Evolutionary conservation across 1,140 invertebrate species (phyloP).

Genomic region (Pseudomyrmex gracilis): DNA sequence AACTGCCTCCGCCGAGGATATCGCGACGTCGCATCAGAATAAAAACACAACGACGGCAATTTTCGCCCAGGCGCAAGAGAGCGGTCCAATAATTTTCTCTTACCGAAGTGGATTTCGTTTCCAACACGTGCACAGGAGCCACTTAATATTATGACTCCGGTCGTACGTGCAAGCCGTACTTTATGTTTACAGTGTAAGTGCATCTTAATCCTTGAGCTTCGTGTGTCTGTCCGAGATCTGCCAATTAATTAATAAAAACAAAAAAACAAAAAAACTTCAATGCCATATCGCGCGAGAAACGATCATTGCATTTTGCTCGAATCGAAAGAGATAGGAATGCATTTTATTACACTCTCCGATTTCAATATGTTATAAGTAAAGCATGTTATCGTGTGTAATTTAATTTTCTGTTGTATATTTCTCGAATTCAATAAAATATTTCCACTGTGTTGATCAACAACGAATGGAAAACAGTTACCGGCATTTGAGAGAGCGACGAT

Average conservation of each 20-base stretch:
- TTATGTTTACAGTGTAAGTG: conserved; percentile 34
- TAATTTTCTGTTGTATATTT: not conserved
- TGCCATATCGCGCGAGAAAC: conserved; percentile 1
- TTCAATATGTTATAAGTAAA: not conserved
- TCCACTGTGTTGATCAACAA: no score
- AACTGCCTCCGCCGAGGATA: conserved; percentile 28
- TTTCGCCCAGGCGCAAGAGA: conserved; percentile 30
- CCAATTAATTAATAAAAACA: conserved; percentile 5
- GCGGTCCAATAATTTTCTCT: conserved; percentile 53
- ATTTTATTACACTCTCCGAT: not conserved
- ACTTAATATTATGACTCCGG: conserved; percentile 43
- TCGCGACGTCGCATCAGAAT: conserved; percentile 23
- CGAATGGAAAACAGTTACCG: not conserved
- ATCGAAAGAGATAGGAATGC: not conserved
- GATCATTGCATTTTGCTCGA: not conserved
- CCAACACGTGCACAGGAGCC: conserved; percentile 34
- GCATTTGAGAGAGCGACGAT: not conserved
- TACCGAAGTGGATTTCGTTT: conserved; percentile 45
- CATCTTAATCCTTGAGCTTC: conserved; percentile 7
- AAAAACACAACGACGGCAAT: conserved; percentile 49
- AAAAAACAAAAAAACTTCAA: not conserved
- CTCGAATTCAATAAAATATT: not conserved
- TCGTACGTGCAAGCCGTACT: conserved; percentile 15
- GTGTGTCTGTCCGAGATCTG: not conserved
- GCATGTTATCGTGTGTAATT: not conserved